Evolutionary conservation across 2,113 vertebrate genomes (phyloP).

Genomic region (Thalassarche chlororhynchos): DNA sequence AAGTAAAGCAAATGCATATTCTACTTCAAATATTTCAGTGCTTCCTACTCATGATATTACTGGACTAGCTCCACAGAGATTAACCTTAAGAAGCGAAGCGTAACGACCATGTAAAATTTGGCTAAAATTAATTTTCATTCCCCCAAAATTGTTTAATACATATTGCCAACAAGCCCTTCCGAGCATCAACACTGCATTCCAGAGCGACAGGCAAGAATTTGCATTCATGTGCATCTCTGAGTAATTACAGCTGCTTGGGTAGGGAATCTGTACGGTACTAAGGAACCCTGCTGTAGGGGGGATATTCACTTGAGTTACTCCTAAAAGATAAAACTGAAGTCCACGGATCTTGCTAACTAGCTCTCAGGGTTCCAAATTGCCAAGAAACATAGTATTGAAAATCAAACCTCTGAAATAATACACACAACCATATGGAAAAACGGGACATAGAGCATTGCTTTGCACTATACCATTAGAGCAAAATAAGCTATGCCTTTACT

Average conservation of each 20-base stretch:
- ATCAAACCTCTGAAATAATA: not conserved
- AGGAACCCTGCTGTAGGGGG: not conserved
- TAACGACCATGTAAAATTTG: conserved; percentile 38
- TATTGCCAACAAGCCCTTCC: conserved; percentile 11
- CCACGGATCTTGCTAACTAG: not conserved
- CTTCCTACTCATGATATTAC: not conserved
- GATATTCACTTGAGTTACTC: not conserved
- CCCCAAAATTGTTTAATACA: conserved; percentile 24
- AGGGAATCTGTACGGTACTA: not conserved
- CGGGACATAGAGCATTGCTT: not conserved
- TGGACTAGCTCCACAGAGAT: conserved; percentile 28
- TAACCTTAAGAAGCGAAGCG: not conserved
- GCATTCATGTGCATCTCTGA: conserved; percentile 58
- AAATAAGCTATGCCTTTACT: not conserved
- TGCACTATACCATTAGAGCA: not conserved
- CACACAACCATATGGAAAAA: not conserved
- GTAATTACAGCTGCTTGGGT: conserved; percentile 60
- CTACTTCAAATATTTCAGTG: conserved; percentile 39
- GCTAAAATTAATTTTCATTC: conserved; percentile 41
- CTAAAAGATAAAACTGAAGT: not conserved
- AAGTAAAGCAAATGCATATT: conserved; percentile 24
- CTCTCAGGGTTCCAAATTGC: not conserved
- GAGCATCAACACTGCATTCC: conserved; percentile 52
- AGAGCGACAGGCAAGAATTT: conserved; percentile 42
- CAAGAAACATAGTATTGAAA: not conserved